Evolutionary conservation across 2,113 vertebrate genomes (phyloP).

Genomic region (Isichthys henryi): DNA sequence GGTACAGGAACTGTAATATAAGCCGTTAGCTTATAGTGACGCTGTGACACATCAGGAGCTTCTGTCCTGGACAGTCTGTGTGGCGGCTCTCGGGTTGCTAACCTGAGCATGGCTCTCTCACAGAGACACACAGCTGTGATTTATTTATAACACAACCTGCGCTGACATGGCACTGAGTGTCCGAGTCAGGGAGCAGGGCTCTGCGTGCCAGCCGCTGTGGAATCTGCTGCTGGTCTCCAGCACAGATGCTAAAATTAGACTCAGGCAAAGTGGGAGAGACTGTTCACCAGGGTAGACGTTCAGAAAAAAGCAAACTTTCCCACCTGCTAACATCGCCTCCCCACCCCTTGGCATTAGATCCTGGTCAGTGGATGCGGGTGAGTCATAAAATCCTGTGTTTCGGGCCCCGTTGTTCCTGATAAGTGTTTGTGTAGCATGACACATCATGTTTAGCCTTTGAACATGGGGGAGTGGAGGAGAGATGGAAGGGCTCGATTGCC

Average conservation of each 20-base stretch:
- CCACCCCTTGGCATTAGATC: not conserved
- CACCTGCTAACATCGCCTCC: not conserved
- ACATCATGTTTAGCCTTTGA: not conserved
- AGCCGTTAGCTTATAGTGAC: not conserved
- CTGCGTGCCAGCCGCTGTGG: conserved; percentile 14
- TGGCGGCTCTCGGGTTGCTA: not conserved
- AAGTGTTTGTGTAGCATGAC: not conserved
- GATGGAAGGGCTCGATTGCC: not conserved
- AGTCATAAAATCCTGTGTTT: not conserved
- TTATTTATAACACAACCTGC: conserved; percentile 38
- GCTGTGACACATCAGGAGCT: not conserved
- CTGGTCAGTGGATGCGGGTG: not conserved
- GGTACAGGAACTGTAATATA: not conserved
- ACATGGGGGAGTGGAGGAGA: not conserved
- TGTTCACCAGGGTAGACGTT: conserved; percentile 11
- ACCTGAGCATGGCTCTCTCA: not conserved
- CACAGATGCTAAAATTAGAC: conserved; percentile 53
- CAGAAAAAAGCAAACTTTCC: not conserved
- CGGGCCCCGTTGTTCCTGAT: not conserved
- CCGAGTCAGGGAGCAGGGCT: conserved; percentile 18
- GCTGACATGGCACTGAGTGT: conserved; percentile 31
- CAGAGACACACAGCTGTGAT: not conserved
- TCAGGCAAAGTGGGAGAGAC: not conserved
- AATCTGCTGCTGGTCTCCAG: conserved; percentile 45
- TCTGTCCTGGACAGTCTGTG: not conserved